Evolutionary conservation across 2,888 invertebrate genomes (phyloP).

Genomic region (Tryphoninae sp.): DNA sequence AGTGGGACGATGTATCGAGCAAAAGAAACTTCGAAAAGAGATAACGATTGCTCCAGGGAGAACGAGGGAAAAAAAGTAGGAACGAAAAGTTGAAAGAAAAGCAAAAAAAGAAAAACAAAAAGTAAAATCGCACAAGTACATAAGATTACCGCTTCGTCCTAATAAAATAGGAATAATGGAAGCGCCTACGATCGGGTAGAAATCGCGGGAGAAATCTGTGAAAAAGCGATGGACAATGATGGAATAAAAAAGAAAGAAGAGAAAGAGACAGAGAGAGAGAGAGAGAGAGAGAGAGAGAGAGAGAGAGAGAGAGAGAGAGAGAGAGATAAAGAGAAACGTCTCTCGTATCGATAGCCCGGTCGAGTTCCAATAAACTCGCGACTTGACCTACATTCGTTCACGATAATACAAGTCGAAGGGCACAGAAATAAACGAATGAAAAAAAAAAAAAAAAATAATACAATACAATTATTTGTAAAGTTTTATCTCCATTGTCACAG

Average conservation of each 20-base stretch:
- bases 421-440: too few relatives aligned
- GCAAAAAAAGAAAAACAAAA: background rate
- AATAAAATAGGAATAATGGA: slow-evolving; percentile 49
- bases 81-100: background rate
- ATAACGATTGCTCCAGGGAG: slow-evolving; percentile 56
- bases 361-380: slow-evolving; percentile 9
- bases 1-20: background rate
- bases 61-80: background rate
- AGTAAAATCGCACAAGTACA: slow-evolving; percentile 23
- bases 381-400: too few relatives aligned
- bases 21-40: slow-evolving; percentile 54
- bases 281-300: background rate
- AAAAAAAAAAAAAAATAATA: too few relatives aligned
- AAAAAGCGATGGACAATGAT: slow-evolving; percentile 25
- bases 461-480: too few relatives aligned
- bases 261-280: slow-evolving; percentile 10
- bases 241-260: slow-evolving; percentile 7
- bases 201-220: slow-evolving; percentile 22
- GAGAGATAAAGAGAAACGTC: background rate
- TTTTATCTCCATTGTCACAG: background rate
- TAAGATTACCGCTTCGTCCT: slow-evolving; percentile 29
- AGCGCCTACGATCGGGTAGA: slow-evolving; percentile 8
- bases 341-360: slow-evolving; percentile 18
- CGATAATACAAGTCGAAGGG: too few relatives aligned
- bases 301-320: slow-evolving; percentile 10